Evolutionary conservation across 1,140 invertebrate species (phyloP).

Genomic region (Dreissena polymorpha): DNA sequence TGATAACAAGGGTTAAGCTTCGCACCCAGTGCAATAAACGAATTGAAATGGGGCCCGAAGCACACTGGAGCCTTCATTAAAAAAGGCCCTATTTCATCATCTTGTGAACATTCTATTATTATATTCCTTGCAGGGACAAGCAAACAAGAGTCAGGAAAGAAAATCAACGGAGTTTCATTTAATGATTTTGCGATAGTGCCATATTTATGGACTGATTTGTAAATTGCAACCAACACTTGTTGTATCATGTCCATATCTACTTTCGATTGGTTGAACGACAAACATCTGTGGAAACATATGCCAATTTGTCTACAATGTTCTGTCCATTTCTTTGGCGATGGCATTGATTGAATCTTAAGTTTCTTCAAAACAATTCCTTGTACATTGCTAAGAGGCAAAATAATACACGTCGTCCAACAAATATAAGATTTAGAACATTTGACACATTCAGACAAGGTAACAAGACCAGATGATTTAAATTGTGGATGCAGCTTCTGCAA

Average conservation of each 20-base stretch:
- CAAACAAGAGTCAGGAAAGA: conserved; percentile 31
- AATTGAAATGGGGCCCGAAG: conserved; percentile 57
- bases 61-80: conserved; percentile 61
- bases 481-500: too few species aligned
- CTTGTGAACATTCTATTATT: conserved; percentile 57
- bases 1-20: conserved; percentile 41
- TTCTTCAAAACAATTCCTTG: too few species aligned
- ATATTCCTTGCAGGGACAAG: conserved; percentile 61
- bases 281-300: conserved; percentile 14
- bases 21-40: conserved; percentile 68
- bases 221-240: too few species aligned
- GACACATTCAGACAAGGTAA: too few species aligned
- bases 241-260: too few species aligned
- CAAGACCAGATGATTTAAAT: too few species aligned
- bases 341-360: too few species aligned
- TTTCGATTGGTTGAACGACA: conserved; percentile 2
- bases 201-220: too few species aligned
- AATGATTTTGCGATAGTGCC: too few species aligned
- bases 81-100: conserved; percentile 62
- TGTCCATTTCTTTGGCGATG: neutral
- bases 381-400: too few species aligned
- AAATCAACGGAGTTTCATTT: conserved; percentile 38
- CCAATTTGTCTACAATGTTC: conserved; percentile 33
- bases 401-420: too few species aligned
- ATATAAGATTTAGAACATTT: too few species aligned